Evolutionary conservation across 2,113 vertebrate genomes (phyloP).

Genomic region (Ciconia stormi): DNA sequence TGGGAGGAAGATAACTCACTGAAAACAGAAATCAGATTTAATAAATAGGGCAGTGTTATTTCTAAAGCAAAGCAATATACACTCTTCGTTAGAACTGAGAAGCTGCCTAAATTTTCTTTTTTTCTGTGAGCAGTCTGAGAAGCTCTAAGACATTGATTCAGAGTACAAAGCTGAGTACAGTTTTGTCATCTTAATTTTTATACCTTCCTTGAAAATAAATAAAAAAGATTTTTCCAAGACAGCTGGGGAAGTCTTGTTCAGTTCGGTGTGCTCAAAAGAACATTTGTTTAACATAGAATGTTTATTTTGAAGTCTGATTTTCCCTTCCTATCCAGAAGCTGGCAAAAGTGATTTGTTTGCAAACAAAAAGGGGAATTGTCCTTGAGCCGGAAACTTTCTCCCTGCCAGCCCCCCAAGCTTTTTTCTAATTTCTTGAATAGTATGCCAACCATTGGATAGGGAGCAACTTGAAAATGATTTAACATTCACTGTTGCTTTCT

Average conservation of each 20-base stretch:
- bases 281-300: neutral
- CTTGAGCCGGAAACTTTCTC: conserved; percentile 1
- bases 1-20: neutral
- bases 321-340: conserved; percentile 16
- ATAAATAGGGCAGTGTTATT: neutral
- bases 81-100: neutral
- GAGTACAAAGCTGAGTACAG: neutral
- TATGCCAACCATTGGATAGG: fast-evolving
- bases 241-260: neutral
- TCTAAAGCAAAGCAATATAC: neutral
- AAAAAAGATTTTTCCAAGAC: neutral
- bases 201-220: neutral
- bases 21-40: neutral
- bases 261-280: neutral
- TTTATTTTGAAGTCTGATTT: conserved; percentile 42
- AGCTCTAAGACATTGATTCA: neutral
- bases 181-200: neutral
- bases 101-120: neutral
- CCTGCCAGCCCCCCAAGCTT: neutral
- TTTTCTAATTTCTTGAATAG: neutral
- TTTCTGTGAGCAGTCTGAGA: neutral
- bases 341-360: conserved; percentile 38
- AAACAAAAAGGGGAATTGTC: neutral
- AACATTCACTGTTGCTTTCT: neutral
- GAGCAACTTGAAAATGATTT: neutral